Evolutionary conservation across 2,797 vertebrate genomes (phyloP).

Genomic region (Cyclura pinguis): DNA sequence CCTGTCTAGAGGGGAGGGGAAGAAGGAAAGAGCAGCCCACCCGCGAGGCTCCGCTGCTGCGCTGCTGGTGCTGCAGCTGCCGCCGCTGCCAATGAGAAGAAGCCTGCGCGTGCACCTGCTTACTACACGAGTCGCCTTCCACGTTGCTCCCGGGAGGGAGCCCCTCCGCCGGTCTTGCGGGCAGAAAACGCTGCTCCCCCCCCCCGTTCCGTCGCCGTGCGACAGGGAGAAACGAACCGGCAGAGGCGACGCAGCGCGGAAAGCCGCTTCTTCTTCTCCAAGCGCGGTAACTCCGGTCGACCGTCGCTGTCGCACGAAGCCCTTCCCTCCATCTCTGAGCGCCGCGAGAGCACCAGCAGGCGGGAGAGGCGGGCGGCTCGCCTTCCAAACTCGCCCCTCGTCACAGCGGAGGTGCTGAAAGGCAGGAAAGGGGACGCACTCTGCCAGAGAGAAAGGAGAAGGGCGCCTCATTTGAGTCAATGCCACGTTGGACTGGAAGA

Average conservation of each 20-base stretch:
- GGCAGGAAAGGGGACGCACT: neutral
- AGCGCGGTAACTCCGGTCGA: too few relatives aligned
- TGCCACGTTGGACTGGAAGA: neutral
- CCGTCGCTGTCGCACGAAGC: too few relatives aligned
- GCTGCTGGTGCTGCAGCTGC: slow-evolving; percentile 21
- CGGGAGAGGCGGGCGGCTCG: too few relatives aligned
- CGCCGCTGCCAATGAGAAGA: slow-evolving; percentile 62
- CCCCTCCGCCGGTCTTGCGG: neutral
- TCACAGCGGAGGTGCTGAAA: neutral
- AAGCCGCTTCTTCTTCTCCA: too few relatives aligned
- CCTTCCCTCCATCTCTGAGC: too few relatives aligned
- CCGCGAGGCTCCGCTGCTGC: slow-evolving; percentile 10
- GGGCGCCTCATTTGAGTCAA: neutral
- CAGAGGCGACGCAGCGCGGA: too few relatives aligned
- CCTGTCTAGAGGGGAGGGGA: slow-evolving; percentile 49
- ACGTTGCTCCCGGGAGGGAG: neutral
- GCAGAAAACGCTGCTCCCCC: too few relatives aligned
- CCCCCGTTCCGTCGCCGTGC: too few relatives aligned
- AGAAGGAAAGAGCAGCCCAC: neutral
- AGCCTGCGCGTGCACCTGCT: slow-evolving; percentile 72
- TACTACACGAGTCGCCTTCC: slow-evolving; percentile 30
- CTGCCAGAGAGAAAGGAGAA: neutral
- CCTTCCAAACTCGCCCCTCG: neutral
- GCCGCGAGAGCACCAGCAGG: too few relatives aligned
- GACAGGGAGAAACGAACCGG: too few relatives aligned